Evolutionary conservation across 2,797 vertebrate genomes (phyloP).

Genomic region (Erpetoichthys calabaricus): DNA sequence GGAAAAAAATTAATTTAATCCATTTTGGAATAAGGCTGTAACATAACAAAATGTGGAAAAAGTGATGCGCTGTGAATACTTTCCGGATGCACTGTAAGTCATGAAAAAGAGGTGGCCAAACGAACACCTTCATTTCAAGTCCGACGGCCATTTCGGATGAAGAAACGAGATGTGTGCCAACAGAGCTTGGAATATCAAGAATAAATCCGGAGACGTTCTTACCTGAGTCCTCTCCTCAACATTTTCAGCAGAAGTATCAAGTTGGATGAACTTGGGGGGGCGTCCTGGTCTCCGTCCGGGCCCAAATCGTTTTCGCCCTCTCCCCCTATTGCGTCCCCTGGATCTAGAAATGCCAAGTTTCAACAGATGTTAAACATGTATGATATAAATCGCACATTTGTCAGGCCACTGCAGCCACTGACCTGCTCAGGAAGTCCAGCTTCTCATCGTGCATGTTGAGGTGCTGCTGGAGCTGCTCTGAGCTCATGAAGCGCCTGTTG

Average conservation of each 20-base stretch:
- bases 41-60: too few relatives aligned
- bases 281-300: slow-evolving; percentile 75
- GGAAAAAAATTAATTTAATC: too few relatives aligned
- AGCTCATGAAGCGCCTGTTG: slow-evolving; percentile 88
- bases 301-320: slow-evolving; percentile 80
- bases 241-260: slow-evolving; percentile 61
- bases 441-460: slow-evolving; percentile 96
- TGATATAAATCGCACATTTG: background rate
- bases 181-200: too few relatives aligned
- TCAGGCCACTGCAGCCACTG: slow-evolving; percentile 1
- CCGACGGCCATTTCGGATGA: too few relatives aligned
- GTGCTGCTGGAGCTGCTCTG: slow-evolving; percentile 89
- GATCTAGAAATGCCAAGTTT: slow-evolving; percentile 44
- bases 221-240: slow-evolving; percentile 68
- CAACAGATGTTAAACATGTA: background rate
- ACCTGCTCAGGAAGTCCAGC: slow-evolving; percentile 79
- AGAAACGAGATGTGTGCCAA: too few relatives aligned
- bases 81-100: too few relatives aligned
- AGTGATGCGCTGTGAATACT: too few relatives aligned
- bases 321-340: slow-evolving; percentile 72
- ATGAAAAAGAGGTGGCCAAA: too few relatives aligned
- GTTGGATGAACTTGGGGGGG: slow-evolving; percentile 79
- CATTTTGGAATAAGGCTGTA: too few relatives aligned
- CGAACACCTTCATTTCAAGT: too few relatives aligned
- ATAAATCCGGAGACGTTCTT: too few relatives aligned